A percentile compares a stretch with the other conserved stretches of the same genome.
Evolutionary conservation across 1,140 invertebrate genomes (phyloP).

Genomic region (Pinna nobilis): DNA sequence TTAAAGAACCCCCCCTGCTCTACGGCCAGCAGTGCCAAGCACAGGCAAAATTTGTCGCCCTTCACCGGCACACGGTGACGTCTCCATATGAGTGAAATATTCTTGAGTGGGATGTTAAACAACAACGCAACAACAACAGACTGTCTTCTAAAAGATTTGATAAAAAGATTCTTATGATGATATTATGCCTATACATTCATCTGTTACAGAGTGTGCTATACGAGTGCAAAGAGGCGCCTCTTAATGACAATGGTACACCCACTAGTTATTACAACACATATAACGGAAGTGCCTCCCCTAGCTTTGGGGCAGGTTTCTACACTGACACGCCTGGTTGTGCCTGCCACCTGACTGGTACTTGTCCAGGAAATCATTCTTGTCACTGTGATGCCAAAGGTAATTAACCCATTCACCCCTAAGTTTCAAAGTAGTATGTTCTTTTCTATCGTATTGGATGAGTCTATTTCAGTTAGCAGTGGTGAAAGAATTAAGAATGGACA

Average conservation of each 20-base stretch:
- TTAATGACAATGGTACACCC: slow-evolving; percentile 31
- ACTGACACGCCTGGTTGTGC: slow-evolving; percentile 48
- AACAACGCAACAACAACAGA: too few relatives aligned
- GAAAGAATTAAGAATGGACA: too few relatives aligned
- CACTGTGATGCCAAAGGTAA: slow-evolving; percentile 56
- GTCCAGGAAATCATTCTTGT: slow-evolving; percentile 46
- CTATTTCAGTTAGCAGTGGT: not conserved
- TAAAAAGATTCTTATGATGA: not conserved
- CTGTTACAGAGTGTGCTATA: slow-evolving; percentile 55
- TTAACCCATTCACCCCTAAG: too few relatives aligned
- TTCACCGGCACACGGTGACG: too few relatives aligned
- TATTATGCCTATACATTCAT: not conserved
- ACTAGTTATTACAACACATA: slow-evolving; percentile 33
- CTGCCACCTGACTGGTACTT: slow-evolving; percentile 52
- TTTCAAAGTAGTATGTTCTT: too few relatives aligned
- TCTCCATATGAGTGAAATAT: too few relatives aligned
- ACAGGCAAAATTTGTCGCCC: too few relatives aligned
- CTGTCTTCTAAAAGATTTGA: too few relatives aligned
- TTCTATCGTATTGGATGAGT: too few relatives aligned
- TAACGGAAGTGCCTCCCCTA: slow-evolving; percentile 25
- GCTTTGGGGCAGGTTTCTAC: slow-evolving; percentile 49
- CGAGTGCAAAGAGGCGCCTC: slow-evolving; percentile 49
- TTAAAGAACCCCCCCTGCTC: too few relatives aligned
- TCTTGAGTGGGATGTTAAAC: too few relatives aligned
- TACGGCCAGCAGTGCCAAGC: too few relatives aligned